Evolutionary conservation across 2,888 invertebrate species (phyloP).

Genomic region (Catocala nupta): DNA sequence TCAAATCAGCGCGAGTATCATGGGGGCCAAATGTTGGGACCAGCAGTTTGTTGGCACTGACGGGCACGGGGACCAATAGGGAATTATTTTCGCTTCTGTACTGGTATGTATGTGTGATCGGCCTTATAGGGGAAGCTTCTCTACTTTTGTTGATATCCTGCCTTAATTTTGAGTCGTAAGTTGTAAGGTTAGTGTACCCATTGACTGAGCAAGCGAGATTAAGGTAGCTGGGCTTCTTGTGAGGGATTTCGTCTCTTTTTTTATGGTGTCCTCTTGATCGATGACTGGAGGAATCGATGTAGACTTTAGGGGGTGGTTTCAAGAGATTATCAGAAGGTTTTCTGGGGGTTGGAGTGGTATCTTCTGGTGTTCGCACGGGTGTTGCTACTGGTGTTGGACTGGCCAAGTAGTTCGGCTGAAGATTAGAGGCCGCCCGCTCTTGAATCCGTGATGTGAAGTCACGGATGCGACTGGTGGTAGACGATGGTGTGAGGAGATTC

Average conservation of each 20-base stretch:
- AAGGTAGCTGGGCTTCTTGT: conserved; percentile 95
- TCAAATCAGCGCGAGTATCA: conserved; percentile 83
- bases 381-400: conserved; percentile 67
- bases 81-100: conserved; percentile 80
- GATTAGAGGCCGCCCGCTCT: conserved; percentile 80
- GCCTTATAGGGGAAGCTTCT: conserved; percentile 91
- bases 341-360: conserved; percentile 67
- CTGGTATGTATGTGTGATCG: conserved; percentile 84
- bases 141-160: conserved; percentile 91
- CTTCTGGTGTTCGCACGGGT: conserved; percentile 70
- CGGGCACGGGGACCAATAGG: conserved; percentile 80
- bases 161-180: conserved; percentile 93
- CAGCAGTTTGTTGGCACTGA: conserved; percentile 85
- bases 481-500: conserved; percentile 88
- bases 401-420: conserved; percentile 62
- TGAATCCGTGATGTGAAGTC: conserved; percentile 89
- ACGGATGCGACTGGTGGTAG: conserved; percentile 85
- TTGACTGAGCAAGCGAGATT: conserved; percentile 96
- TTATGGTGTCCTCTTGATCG: conserved; percentile 76
- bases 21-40: conserved; percentile 85
- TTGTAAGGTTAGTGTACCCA: conserved; percentile 95
- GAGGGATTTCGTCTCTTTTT: conserved; percentile 76
- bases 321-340: conserved; percentile 72
- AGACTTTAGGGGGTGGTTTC: conserved; percentile 79
- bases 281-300: conserved; percentile 74